Conservation (phyloP, 2,113 vertebrate genomes). For the Leiothrix lutea region DNA sequence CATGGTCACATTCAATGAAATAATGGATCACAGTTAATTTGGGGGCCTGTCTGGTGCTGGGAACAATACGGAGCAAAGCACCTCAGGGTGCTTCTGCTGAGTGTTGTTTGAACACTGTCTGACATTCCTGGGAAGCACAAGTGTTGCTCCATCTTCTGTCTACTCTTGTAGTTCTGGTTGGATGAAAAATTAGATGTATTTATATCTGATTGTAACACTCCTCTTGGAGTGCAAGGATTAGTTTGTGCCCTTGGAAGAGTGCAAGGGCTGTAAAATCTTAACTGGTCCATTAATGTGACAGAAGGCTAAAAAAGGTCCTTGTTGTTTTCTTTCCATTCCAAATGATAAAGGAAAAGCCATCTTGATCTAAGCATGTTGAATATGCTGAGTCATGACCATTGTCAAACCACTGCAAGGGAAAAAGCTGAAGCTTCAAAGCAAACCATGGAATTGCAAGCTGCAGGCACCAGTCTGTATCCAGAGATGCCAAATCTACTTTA, state of each 20-base stretch:
- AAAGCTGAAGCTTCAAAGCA: constrained; percentile 2
- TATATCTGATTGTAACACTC: neutral
- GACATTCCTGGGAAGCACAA: neutral
- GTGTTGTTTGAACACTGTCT: constrained; percentile 40
- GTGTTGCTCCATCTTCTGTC: neutral
- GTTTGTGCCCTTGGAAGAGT: neutral
- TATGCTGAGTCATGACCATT: neutral
- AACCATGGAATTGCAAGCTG: neutral
- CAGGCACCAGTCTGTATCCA: neutral
- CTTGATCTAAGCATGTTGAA: neutral
- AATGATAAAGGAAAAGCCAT: neutral
- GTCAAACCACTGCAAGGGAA: neutral
- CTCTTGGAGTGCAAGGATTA: neutral
- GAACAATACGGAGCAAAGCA: neutral
- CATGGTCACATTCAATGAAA: neutral
- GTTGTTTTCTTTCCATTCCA: neutral
- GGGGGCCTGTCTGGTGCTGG: neutral
- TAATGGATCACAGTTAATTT: constrained; percentile 20
- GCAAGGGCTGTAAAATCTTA: neutral
- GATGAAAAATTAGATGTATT: neutral
- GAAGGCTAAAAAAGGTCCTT: neutral
- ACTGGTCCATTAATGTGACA: neutral
- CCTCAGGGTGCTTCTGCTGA: constrained; percentile 3
- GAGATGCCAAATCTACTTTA: neutral
- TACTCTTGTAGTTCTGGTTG: neutral